Evolutionary conservation across 2,888 invertebrate species (phyloP).

Genomic region (Nymphalis urticae): DNA sequence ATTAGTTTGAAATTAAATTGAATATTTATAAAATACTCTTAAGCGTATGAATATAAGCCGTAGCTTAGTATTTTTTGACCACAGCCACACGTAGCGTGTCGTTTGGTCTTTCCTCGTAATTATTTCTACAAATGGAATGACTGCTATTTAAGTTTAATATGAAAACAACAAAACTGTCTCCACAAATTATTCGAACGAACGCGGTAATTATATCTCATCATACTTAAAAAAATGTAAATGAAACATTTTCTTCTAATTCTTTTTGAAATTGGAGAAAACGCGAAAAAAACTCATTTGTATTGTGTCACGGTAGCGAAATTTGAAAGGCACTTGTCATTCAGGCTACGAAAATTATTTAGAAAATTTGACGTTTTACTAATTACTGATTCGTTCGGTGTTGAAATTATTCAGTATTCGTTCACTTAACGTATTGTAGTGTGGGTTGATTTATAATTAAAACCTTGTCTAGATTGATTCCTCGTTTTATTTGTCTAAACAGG

Average conservation of each 20-base stretch:
- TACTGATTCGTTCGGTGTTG: no score
- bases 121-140: constrained; percentile 61
- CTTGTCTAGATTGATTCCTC: no score
- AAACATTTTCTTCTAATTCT: constrained; percentile 32
- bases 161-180: constrained; percentile 53
- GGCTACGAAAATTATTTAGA: constrained; percentile 60
- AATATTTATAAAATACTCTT: neutral
- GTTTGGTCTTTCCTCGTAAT: constrained; percentile 16
- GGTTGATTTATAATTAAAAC: no score
- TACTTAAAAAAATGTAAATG: constrained; percentile 44
- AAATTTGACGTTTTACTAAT: no score
- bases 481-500: no score
- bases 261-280: constrained; percentile 28
- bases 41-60: neutral
- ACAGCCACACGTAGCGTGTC: constrained; percentile 20
- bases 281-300: constrained; percentile 19
- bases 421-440: no score
- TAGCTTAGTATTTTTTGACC: constrained; percentile 19
- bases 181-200: constrained; percentile 40
- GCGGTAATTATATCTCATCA: constrained; percentile 56
- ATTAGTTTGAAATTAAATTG: neutral
- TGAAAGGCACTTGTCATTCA: constrained; percentile 50
- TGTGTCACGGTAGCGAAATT: constrained; percentile 44
- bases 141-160: constrained; percentile 54
- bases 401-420: no score